Conservation (phyloP, 2,797 vertebrate genomes). For the Sciurus carolinensis region DNA sequence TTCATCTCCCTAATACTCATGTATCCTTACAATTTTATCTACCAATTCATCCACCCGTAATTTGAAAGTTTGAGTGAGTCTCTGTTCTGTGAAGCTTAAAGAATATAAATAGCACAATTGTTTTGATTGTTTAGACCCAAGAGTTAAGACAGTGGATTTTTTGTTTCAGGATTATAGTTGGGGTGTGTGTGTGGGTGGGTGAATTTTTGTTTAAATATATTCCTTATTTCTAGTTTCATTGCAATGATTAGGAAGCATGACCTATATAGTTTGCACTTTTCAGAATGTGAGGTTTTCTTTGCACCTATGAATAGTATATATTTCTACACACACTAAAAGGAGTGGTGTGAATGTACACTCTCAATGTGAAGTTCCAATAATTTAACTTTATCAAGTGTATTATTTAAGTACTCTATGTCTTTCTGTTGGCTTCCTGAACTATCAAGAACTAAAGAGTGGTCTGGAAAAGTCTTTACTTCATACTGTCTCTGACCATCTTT, state of each 20-base stretch:
- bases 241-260: neutral
- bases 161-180: slow-evolving; percentile 3
- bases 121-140: slow-evolving; percentile 33
- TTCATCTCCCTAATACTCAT: neutral
- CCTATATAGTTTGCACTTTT: neutral
- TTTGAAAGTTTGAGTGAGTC: neutral
- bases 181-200: neutral
- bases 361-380: neutral
- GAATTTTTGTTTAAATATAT: slow-evolving; percentile 15
- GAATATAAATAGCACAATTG: slow-evolving; percentile 5
- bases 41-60: neutral
- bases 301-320: neutral
- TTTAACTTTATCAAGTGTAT: slow-evolving; percentile 26
- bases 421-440: slow-evolving; percentile 9
- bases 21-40: neutral
- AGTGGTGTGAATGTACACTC: neutral
- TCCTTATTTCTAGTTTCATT: slow-evolving; percentile 23
- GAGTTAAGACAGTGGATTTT: neutral
- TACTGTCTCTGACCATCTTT: neutral
- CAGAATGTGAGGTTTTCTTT: neutral
- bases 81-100: neutral
- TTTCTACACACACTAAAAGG: neutral
- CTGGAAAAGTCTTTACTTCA: neutral
- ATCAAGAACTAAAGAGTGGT: neutral
- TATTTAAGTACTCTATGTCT: neutral